Evolutionary conservation across 1,140 invertebrate genomes (phyloP), one percentile per base, ranked within the genome.

Genomic region (Apis cerana): DNA sequence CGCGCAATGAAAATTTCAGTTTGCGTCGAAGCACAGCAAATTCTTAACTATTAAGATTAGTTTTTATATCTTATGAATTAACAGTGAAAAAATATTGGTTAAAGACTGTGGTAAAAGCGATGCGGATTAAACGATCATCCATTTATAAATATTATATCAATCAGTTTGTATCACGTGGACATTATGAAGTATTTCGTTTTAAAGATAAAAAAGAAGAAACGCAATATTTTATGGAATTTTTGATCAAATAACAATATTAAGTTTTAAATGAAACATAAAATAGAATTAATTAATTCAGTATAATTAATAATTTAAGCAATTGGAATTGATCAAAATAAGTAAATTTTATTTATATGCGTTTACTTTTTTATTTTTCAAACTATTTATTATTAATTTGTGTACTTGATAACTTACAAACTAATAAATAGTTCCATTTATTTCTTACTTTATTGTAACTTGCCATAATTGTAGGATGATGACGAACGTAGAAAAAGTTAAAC

Each of bases 21-120:
- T 50, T 48, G 72, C 71, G 78, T 74, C 58, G 76, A 80, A 81
- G 87, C 86, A 80, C 71, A 59, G 56, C 27, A 62, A 67, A 54
- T 68, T 77, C 58, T 75, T 82, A 88, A 87, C 23, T 43, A 43
- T 87, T 85, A 87, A 70, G 75, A 86, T 86, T 84, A 83, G 56
- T 82, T 89, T 43, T 89, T 83, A 83, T 88, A 83, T 71, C 72
- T 81, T 74, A 62, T 76, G 33, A 83, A 71, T 74, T 56, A 50
- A 86, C 65, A 68, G 33, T 21, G 69, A 84, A 85, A 8, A 76
- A 69, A 79, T 68, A 83, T 83, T 89, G 85, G 83, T 86, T 85
- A 78, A 76, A 89, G 80, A 89, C 77, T 81, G 72, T 88, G n/a
- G n/a, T n/a, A n/a, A 61, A 87, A 80, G n/a, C 65, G 70, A 65